phyloP scores from a whole-genome alignment of 2,797 vertebrate genomes.

The Ficedula albicollis region DNA sequence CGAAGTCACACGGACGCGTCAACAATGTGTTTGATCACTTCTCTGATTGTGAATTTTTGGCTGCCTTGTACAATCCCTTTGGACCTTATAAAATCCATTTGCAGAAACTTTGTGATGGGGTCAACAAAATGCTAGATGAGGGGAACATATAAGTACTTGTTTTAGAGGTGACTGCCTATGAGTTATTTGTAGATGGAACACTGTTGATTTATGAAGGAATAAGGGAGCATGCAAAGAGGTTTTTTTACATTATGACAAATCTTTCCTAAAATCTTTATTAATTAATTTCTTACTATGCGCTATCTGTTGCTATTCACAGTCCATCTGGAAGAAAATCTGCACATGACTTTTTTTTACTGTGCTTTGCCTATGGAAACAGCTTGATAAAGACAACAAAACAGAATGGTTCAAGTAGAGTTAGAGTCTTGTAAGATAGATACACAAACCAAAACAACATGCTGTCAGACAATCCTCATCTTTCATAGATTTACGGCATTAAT shows the following conservation, averaged over 20 bases:
- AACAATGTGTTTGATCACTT: conserved; percentile 84
- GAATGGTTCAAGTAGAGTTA: background rate
- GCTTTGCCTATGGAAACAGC: conserved; percentile 41
- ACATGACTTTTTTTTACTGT: background rate
- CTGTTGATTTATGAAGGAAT: conserved; percentile 75
- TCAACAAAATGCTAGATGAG: conserved; percentile 86
- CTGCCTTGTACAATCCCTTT: conserved; percentile 84
- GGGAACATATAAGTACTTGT: conserved; percentile 77
- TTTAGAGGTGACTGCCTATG: conserved; percentile 4
- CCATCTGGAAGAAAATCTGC: conserved; percentile 10
- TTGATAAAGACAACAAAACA: conserved; percentile 24
- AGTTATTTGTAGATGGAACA: conserved; percentile 53
- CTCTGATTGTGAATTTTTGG: conserved; percentile 84
- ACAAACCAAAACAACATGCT: background rate
- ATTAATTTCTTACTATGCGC: conserved; percentile 16
- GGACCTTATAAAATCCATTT: conserved; percentile 81
- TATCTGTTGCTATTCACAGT: conserved; percentile 35
- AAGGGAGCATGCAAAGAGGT: conserved; percentile 47
- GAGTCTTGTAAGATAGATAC: background rate
- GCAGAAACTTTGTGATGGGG: conserved; percentile 82
- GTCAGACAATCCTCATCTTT: conserved; percentile 1
- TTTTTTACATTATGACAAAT: conserved; percentile 36
- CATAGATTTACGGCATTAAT: conserved; percentile 4
- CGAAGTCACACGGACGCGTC: conserved; percentile 83
- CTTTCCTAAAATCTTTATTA: conserved; percentile 53